Conservation (phyloP, 2,888 invertebrate genomes). For the Emmelina monodactyla region DNA sequence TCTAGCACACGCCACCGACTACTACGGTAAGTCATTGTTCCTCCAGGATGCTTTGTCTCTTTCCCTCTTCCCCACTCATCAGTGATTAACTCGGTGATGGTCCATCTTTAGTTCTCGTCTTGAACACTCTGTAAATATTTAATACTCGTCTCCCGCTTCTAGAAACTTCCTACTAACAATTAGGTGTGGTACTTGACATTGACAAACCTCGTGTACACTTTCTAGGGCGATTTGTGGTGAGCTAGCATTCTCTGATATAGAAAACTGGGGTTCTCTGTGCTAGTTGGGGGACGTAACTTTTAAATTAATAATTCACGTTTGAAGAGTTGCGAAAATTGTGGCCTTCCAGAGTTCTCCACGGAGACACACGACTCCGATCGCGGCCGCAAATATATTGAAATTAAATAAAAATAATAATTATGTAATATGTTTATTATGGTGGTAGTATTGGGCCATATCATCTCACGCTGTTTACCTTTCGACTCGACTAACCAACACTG, state of each 20-base stretch:
- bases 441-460: slow-evolving; percentile 59
- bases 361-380: slow-evolving; percentile 27
- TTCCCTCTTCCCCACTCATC: slow-evolving; percentile 28
- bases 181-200: slow-evolving; percentile 42
- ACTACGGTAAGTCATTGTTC: slow-evolving; percentile 97
- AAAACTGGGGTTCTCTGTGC: slow-evolving; percentile 27
- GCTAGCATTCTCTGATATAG: slow-evolving; percentile 29
- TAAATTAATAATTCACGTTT: slow-evolving; percentile 23
- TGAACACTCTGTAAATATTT: slow-evolving; percentile 41
- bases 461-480: slow-evolving; percentile 57
- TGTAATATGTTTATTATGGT: slow-evolving; percentile 50
- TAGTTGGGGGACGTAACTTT: slow-evolving; percentile 26
- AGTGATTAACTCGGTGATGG: slow-evolving; percentile 53
- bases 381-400: slow-evolving; percentile 38
- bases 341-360: slow-evolving; percentile 68
- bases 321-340: no score
- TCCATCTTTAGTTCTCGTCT: slow-evolving; percentile 21
- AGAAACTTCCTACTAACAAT: slow-evolving; percentile 56
- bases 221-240: background rate
- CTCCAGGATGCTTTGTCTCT: slow-evolving; percentile 58
- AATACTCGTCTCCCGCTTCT: slow-evolving; percentile 59
- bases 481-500: slow-evolving; percentile 57
- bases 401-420: slow-evolving; percentile 35
- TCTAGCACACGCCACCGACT: slow-evolving; percentile 95
- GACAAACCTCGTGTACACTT: slow-evolving; percentile 25